Base-by-base conservation (phyloP, 2,888 invertebrate genomes). In the Melieria picta region DNA sequence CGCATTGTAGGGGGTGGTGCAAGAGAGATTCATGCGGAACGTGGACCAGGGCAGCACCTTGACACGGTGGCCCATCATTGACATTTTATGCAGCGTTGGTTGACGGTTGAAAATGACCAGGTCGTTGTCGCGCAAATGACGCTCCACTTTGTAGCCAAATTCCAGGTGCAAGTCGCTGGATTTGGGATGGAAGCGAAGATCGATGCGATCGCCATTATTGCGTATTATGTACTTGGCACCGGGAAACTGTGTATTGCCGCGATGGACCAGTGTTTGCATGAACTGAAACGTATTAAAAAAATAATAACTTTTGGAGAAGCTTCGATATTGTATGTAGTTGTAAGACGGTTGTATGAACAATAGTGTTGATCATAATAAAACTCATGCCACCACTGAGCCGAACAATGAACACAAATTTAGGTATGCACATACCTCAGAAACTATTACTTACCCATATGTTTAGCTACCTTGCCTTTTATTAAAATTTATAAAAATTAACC, bases 1-100 rank as follows among this genome's bases (percentile, higher is more conserved):
- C 75, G 91, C 91, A 81, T 92, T 92, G 86, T 92, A 92, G 3
- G 91, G 91, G 10, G 91, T 89, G 1, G 91, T 92, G 69, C 91
- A 91, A 82, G 89, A 89, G 56, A 91, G 86, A 82, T 92, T 92
- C 86, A 92, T 88, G 42, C 91, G 88, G 84, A 92, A 91, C 11
- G 91, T 92, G 4, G 91, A 91, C 91, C 91, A 92, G 0, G 91
- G 91, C 60, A 92, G 83, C n/a, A 92, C 89, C 77, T 86, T 86
- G 4, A 87, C 86, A 43, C 86, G 81, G 84, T 92, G 91, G 74
- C 91, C 91, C 91, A 92, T 92, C 91, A 92, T 92, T 81, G 89
- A 89, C 91, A 92, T 92, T 87, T 92, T 92, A 83, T 92, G 92
- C 11, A 92, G 87, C 4, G 91, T 91, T 1, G 92, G 92, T 82